Evolutionary conservation across 1,140 invertebrate species (phyloP), one percentile per base, ranked within the genome.

Genomic region (Charaxes varanes): DNA sequence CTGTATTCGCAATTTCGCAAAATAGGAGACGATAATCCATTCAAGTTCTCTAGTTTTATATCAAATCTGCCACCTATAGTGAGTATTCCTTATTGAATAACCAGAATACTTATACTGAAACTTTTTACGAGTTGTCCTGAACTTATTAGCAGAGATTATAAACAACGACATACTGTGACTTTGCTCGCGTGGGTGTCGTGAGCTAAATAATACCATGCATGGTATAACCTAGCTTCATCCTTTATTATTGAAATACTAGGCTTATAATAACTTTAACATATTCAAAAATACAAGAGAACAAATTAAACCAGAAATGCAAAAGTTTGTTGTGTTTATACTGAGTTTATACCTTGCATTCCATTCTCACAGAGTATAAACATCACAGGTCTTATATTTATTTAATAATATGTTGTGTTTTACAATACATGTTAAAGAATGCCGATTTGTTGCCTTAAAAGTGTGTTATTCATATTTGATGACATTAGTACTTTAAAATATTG

Each of bases 11-110:
- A 78, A 83, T 54, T 74, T 79, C 69, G 72, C 79, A 84, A 83
- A 79, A 85, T 85, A 84, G 82, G 80, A 81, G 79, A 84, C 82
- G 79, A 80, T 69, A 84, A 84, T 53, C 78, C 76, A 37, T 85
- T 85, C 62, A 82, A 78, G 73, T 85, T 85, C 59, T 77, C 78
- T 46, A 85, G 81, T 72, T 83, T 85, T 54, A 81, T 85, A 74
- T 72, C 80, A 61, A 85, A 81, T 78, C 82, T 85, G 53, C 82
- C 82, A 77, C 78, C 79, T 52, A 80, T 85, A 44, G 82, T 85
- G 68, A 78, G 82, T 85, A 51, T 21, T 16, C 10, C 21, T 36
- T 13, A 28, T 38, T 34, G 24, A 24, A 23, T 27, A 32, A 8
- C 13, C 1, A 10, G 3, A 22, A 3, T 6, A 11, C 15, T 2